Evolutionary conservation across 2,113 vertebrate genomes (phyloP), one percentile per base, ranked within the genome.

Genomic region (Rhea americana): DNA sequence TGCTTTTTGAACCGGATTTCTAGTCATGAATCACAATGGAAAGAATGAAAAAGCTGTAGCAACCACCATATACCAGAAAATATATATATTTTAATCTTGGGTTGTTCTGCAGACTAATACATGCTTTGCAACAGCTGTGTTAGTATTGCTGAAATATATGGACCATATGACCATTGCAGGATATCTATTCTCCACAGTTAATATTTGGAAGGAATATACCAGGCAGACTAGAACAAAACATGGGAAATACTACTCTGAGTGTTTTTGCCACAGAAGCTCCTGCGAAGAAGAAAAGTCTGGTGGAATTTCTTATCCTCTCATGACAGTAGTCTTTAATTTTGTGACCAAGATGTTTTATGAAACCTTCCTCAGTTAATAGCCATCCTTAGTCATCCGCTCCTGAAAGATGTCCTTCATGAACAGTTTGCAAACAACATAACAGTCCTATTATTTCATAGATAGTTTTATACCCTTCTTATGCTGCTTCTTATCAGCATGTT

Each of bases 181-280:
- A 30, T 35, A 39, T 45, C 78, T 77, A 58, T 22, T 30, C 18
- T 39, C 18, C 10, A 39, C 7, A 25, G 10, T 25, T 77, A 70
- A 76, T 37, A 41, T 51, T 65, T 56, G 48, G 67, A 55, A 73
- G 20, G 20, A 51, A 7, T 61, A 45, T 12, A 66, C 37, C 39
- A 35, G 35, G 53, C 5, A 39, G 22, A 58, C 11, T 13, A 50
- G 13, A n/a, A 51, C 3, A 89, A 82, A 89, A 35, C 8, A 32
- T 1, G 0, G 13, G 8, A 78, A 85, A 66, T 74, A n/a, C 7
- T 30, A 51, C 3, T 24, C 13, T 18, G 13, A 66, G 4, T 2
- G 41, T 73, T 73, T 89, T 30, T 81, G 14, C 17, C 14, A 26
- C 0, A 1, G 39, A 43, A 53, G 58, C 7, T 71, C 13, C 63